These are phyloP conservation scores for Choloepus didactylus DNA, from an alignment of 2,797 vertebrate genomes.

Conservation along the genomic window DNA sequence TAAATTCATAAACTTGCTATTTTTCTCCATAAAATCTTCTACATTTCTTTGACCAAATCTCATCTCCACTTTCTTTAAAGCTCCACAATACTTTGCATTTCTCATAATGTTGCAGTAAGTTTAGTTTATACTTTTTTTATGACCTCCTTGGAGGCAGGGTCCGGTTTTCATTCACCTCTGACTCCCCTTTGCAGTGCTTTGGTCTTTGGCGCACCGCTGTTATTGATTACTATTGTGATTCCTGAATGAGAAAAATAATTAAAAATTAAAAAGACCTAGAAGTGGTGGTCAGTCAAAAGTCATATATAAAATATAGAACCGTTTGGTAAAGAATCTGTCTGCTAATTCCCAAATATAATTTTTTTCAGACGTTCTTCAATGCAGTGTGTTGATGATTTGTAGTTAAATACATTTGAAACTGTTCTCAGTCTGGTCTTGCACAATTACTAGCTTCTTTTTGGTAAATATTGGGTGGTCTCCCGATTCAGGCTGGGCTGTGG, in stretches of 20 bases:
- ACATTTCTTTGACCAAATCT: neutral
- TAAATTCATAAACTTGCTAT: constrained; percentile 4
- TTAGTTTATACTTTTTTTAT: neutral
- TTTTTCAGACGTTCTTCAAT: constrained; percentile 17
- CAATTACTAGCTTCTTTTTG: neutral
- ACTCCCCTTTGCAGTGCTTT: neutral
- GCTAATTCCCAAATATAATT: neutral
- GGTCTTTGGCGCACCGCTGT: too few relatives aligned
- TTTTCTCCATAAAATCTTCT: neutral
- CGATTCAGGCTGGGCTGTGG: neutral
- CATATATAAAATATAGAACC: neutral
- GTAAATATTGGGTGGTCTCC: neutral
- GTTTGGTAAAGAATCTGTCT: neutral
- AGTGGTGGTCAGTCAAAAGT: neutral
- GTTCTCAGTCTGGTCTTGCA: neutral
- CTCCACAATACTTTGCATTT: neutral
- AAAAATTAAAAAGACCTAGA: neutral
- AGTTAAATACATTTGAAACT: neutral
- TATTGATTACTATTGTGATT: neutral
- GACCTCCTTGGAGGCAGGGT: neutral
- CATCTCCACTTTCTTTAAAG: neutral
- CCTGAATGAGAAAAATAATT: neutral
- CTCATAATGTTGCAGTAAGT: neutral
- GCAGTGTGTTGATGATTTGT: neutral
- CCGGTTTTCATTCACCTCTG: neutral